Base-by-base conservation (phyloP, 2,888 invertebrate species). In the Antheraea assamensis region DNA sequence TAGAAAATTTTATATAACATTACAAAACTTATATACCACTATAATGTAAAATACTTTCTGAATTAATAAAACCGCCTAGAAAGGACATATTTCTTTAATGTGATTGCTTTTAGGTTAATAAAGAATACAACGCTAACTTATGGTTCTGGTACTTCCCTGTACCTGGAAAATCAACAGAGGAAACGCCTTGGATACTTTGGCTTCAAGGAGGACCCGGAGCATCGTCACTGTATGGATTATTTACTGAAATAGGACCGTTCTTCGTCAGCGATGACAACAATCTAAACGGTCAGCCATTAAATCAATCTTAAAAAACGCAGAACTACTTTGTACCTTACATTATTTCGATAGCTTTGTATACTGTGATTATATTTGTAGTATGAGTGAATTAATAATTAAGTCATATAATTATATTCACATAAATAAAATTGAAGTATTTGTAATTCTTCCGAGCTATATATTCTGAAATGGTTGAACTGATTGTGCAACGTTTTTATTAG, bases 61-160 rank as follows among this genome's bases (percentile, higher is more conserved):
- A 52, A 5, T 19, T 5, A 52, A 19, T 19, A 19, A 52, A 52
- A 52, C 19, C 49, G 49, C 49, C 17, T 49, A 52, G 52, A 3
- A 0, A 52, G 52, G 21, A 0, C 30, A 27, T 30, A 3, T 64
- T 17, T 64, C 15, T 64, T 1, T 17, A 72, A 75, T 55, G 24
- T 52, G 71, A 35, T 74, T n/a, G 27, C 73, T 76, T 79, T 17
- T 80, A 98, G 77, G 98, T 98, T 1, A 96, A 98, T 88, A 96
- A 97, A 86, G 91, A 95, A 72, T 96, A 95, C 86, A 96, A 97
- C 83, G 97, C 97, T 13, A 98, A 98, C 86, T 92, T 97, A 77
- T 98, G 97, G 95, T 98, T 98, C 90, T 98, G 98, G 98, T 98
- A 97, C 86, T 97, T 98, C 88, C 97, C 97, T 0, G 96, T 97